Evolutionary conservation across 1,140 invertebrate species (phyloP).

Genomic region (Maconellicoccus hirsutus): DNA sequence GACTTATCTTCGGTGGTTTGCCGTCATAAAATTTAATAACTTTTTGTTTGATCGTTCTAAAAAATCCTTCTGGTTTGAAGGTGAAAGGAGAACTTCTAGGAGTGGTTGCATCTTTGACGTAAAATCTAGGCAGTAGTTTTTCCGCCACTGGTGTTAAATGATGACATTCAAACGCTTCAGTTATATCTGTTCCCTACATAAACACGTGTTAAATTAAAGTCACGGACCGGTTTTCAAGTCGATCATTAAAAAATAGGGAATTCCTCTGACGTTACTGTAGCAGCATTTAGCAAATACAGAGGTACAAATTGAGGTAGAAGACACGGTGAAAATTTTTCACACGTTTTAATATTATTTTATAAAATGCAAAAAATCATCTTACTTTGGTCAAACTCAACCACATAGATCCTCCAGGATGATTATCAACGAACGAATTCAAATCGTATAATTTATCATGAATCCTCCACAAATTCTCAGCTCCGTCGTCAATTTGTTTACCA

Average conservation of each 20-base stretch:
- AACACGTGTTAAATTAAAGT: slow-evolving; percentile 23
- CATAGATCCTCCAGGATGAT: slow-evolving; percentile 66
- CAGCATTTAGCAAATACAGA: too few species aligned
- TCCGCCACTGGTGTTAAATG: slow-evolving; percentile 42
- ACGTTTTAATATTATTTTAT: too few species aligned
- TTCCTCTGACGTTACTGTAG: too few species aligned
- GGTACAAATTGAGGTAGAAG: too few species aligned
- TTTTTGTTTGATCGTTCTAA: slow-evolving; percentile 43
- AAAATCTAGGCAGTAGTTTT: slow-evolving; percentile 47
- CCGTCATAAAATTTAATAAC: slow-evolving; percentile 8
- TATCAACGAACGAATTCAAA: slow-evolving; percentile 48
- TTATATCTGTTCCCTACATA: slow-evolving; percentile 54
- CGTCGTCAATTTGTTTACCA: slow-evolving; percentile 53
- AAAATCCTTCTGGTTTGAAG: slow-evolving; percentile 56
- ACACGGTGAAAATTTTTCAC: too few species aligned
- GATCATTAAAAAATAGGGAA: too few species aligned
- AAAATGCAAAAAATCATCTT: too few species aligned
- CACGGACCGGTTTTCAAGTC: too few species aligned
- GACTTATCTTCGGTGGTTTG: background rate
- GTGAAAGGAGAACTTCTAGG: slow-evolving; percentile 52
- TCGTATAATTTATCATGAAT: slow-evolving; percentile 64
- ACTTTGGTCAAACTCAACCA: slow-evolving; percentile 60
- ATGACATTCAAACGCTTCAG: slow-evolving; percentile 57
- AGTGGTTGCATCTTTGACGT: slow-evolving; percentile 41
- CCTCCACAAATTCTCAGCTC: slow-evolving; percentile 64